Evolutionary conservation across 2,113 vertebrate genomes (phyloP).

Genomic region (Pseudonaja textilis): DNA sequence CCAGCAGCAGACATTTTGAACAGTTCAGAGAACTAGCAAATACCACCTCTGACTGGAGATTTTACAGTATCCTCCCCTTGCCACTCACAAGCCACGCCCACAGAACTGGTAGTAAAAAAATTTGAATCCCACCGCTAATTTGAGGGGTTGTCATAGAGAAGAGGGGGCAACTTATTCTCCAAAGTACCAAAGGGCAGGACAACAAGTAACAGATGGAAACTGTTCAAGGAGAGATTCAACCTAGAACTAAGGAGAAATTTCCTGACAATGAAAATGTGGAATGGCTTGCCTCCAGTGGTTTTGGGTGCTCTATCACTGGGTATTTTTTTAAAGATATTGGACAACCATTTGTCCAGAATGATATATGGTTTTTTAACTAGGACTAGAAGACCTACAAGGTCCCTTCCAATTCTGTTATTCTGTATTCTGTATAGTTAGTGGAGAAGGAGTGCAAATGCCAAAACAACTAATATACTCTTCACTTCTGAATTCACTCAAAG

Average conservation of each 20-base stretch:
- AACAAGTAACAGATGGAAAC: neutral
- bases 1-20: no score
- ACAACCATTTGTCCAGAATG: neutral
- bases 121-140: neutral
- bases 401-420: neutral
- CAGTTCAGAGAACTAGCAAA: no score
- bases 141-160: neutral
- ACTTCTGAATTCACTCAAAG: neutral
- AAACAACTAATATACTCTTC: neutral
- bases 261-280: neutral
- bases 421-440: neutral
- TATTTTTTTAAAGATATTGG: neutral
- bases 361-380: neutral
- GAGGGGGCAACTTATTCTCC: neutral
- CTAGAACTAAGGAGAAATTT: neutral
- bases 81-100: no score
- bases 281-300: neutral
- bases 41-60: no score
- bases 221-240: neutral
- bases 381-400: no score
- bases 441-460: neutral
- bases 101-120: no score
- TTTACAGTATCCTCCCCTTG: no score
- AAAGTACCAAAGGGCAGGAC: neutral
- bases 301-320: neutral